A percentile compares a stretch with the other conserved stretches of the same genome.
Conservation (phyloP, 2,797 vertebrate species). For the Neoniphon sammara region DNA sequence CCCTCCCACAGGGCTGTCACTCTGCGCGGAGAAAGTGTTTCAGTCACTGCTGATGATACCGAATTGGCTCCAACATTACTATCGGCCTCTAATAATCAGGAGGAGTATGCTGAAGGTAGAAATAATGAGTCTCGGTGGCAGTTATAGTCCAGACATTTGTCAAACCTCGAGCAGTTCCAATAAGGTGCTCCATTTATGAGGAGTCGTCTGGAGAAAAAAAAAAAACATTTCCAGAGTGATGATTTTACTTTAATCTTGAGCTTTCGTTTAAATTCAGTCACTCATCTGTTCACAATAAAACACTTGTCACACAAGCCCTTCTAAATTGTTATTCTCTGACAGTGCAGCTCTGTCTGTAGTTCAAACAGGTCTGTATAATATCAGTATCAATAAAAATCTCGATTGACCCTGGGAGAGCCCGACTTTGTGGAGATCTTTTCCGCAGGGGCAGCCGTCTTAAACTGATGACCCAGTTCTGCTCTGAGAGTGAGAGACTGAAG, state of each 20-base stretch:
- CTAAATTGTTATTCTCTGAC: too few species aligned
- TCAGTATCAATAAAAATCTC: conserved; percentile 6
- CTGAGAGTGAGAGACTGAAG: conserved; percentile 18
- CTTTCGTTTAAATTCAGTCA: conserved; percentile 13
- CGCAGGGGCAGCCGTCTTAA: conserved; percentile 39
- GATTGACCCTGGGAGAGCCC: background rate
- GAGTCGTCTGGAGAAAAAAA: conserved; percentile 15
- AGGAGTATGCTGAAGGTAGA: conserved; percentile 9
- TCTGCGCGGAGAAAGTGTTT: conserved; percentile 40
- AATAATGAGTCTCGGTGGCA: conserved; percentile 27
- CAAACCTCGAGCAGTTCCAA: background rate
- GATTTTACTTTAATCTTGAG: conserved; percentile 29
- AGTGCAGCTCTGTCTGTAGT: background rate
- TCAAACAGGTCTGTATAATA: conserved; percentile 1
- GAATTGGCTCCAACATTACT: conserved; percentile 13
- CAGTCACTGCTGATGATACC: conserved; percentile 41
- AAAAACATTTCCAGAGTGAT: background rate
- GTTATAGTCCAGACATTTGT: conserved; percentile 21
- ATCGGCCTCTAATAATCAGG: conserved; percentile 27
- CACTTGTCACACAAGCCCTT: too few species aligned
- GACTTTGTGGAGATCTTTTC: conserved; percentile 26
- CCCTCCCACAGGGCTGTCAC: conserved; percentile 55
- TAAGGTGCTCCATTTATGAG: conserved; percentile 4
- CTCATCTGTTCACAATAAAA: too few species aligned
- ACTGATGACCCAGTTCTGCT: conserved; percentile 35